A percentile compares a stretch with the other conserved stretches of the same genome.
Conservation (phyloP, 1,140 invertebrate species). For the Zaprionus capensis region DNA sequence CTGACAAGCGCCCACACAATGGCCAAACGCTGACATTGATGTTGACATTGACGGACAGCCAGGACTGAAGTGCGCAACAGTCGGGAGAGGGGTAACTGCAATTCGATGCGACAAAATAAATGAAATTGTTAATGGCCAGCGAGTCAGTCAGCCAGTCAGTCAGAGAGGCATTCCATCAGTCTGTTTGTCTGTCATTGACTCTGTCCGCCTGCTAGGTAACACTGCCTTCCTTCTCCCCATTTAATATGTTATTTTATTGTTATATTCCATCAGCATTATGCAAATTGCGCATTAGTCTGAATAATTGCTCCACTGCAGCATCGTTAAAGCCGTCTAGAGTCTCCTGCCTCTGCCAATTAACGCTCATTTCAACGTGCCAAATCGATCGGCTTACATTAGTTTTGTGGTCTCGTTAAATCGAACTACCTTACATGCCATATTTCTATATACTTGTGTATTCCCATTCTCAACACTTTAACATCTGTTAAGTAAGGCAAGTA, state of each 20-base stretch:
- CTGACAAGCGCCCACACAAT: slow-evolving; percentile 24
- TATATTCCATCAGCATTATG: slow-evolving; percentile 49
- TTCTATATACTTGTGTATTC: neutral
- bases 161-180: slow-evolving; percentile 4
- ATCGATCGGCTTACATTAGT: slow-evolving; percentile 2
- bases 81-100: slow-evolving; percentile 12
- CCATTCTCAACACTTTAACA: slow-evolving; percentile 7
- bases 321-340: slow-evolving; percentile 33
- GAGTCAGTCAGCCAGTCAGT: slow-evolving; percentile 21
- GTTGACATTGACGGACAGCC: slow-evolving; percentile 73
- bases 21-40: slow-evolving; percentile 64
- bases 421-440: neutral
- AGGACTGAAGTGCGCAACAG: slow-evolving; percentile 26
- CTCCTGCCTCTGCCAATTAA: slow-evolving; percentile 5
- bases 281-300: slow-evolving; percentile 52
- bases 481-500: neutral
- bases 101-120: slow-evolving; percentile 66
- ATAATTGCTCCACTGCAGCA: slow-evolving; percentile 51
- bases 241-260: slow-evolving; percentile 68
- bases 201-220: slow-evolving; percentile 7
- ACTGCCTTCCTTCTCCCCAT: slow-evolving; percentile 26
- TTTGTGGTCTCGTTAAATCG: neutral
- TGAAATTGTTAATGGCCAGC: slow-evolving; percentile 73
- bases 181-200: slow-evolving; percentile 4
- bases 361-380: neutral